Percentiles rank a stretch among this genome's conserved stretches.
phyloP scores from a whole-genome alignment of 2,797 vertebrate species.

The Perodicticus potto region DNA sequence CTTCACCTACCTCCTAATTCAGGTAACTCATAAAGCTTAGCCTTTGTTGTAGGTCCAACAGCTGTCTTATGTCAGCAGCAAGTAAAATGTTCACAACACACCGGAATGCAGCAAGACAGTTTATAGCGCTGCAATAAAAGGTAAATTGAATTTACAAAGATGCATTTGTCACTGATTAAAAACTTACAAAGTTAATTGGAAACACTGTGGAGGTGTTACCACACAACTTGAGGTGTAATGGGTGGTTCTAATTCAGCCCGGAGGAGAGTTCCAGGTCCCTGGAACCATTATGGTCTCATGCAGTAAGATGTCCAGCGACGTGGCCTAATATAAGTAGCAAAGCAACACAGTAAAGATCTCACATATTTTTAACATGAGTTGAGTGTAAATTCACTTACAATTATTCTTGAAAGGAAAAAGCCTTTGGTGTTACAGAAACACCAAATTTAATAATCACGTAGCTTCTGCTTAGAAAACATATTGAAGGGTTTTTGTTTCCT shows the following conservation, averaged over 20 bases:
- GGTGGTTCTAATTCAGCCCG: conserved; percentile 86
- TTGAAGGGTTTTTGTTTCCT: conserved; percentile 60
- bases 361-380: conserved; percentile 70
- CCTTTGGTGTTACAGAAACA: conserved; percentile 41
- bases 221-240: conserved; percentile 90
- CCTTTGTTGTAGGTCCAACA: conserved; percentile 97
- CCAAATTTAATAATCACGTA: neutral
- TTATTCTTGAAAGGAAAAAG: conserved; percentile 72
- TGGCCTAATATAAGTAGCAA: conserved; percentile 76
- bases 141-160: conserved; percentile 95
- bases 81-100: conserved; percentile 97
- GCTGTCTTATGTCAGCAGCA: conserved; percentile 98
- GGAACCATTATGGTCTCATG: conserved; percentile 71
- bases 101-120: conserved; percentile 98
- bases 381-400: conserved; percentile 76
- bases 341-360: conserved; percentile 71
- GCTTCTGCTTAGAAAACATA: conserved; percentile 57
- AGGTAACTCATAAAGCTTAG: conserved; percentile 95
- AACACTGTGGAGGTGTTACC: conserved; percentile 96
- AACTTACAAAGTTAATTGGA: conserved; percentile 95
- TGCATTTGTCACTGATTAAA: conserved; percentile 93
- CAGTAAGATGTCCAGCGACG: conserved; percentile 59
- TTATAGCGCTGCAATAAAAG: conserved; percentile 98
- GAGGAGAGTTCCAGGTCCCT: conserved; percentile 57
- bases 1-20: conserved; percentile 98